Percentiles rank a stretch among this genome's conserved stretches.
phyloP scores from a whole-genome alignment of 2,888 invertebrate species.

The Caenorhabditis sinica region DNA sequence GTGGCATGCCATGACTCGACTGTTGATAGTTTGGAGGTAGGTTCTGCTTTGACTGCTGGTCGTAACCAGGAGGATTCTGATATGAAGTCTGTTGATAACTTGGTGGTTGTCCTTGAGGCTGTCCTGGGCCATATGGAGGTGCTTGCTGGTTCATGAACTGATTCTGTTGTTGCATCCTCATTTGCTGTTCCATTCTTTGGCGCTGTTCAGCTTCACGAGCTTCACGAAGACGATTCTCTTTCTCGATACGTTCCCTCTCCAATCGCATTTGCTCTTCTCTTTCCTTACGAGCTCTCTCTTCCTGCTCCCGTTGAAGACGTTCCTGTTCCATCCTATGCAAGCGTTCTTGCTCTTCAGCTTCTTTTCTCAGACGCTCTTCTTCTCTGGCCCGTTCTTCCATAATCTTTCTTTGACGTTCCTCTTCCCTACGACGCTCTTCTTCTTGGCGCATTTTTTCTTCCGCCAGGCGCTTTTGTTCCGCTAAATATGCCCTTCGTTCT shows the following conservation, averaged over 20 bases:
- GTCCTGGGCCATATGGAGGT: constrained; percentile 17
- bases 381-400: background rate
- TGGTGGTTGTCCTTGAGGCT: constrained; percentile 45
- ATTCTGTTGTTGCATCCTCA: constrained; percentile 34
- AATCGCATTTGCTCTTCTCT: background rate
- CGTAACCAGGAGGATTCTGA: constrained; percentile 36
- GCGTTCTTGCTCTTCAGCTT: constrained; percentile 88
- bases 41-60: constrained; percentile 7
- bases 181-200: constrained; percentile 24
- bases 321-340: background rate
- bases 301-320: constrained; percentile 27
- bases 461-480: background rate
- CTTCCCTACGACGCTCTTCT: constrained; percentile 1
- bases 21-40: constrained; percentile 51
- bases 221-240: constrained; percentile 1
- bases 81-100: constrained; percentile 52
- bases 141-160: constrained; percentile 51
- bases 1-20: constrained; percentile 31
- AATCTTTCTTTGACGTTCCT: constrained; percentile 6
- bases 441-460: constrained; percentile 1
- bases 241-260: constrained; percentile 16
- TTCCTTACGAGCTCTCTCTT: constrained; percentile 36
- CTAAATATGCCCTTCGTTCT: background rate
- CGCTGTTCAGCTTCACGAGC: constrained; percentile 27
- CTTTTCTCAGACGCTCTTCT: constrained; percentile 87